Conservation (phyloP, 1,140 invertebrate species). For the Aporrectodea caliginosa region DNA sequence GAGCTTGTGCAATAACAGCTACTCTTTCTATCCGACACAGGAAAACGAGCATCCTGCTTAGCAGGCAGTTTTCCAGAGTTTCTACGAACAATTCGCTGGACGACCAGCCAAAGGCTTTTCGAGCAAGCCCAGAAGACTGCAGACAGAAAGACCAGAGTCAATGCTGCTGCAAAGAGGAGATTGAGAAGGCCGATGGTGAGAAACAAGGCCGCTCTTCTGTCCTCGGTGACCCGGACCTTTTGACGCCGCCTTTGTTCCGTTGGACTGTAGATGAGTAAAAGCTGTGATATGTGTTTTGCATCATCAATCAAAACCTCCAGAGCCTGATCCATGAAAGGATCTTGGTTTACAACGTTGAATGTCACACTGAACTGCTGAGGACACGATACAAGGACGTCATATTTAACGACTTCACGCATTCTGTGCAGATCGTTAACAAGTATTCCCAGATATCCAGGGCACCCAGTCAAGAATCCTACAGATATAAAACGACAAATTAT, state of each 20-base stretch:
- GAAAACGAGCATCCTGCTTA: neutral
- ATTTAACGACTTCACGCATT: neutral
- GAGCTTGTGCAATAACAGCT: neutral
- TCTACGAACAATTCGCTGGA: neutral
- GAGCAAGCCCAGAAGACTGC: neutral
- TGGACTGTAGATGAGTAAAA: neutral
- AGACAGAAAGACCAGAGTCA: neutral
- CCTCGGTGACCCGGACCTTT: neutral
- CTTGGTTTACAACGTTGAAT: neutral
- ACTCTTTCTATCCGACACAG: neutral
- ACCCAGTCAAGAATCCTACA: neutral
- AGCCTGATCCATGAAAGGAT: neutral
- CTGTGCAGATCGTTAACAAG: neutral
- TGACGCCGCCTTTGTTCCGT: neutral
- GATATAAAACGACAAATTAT: too few relatives aligned
- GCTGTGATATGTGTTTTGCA: neutral
- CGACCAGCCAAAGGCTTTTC: neutral
- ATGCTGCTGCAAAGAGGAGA: neutral
- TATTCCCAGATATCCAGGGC: neutral
- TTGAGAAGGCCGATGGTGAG: neutral
- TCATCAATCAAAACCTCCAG: neutral
- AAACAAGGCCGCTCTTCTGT: neutral
- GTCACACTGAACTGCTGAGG: neutral
- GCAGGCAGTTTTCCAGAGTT: neutral
- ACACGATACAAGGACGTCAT: neutral